Evolutionary conservation across 2,113 vertebrate species (phyloP), one percentile per base, ranked within the genome.

Genomic region (Solea senegalensis): DNA sequence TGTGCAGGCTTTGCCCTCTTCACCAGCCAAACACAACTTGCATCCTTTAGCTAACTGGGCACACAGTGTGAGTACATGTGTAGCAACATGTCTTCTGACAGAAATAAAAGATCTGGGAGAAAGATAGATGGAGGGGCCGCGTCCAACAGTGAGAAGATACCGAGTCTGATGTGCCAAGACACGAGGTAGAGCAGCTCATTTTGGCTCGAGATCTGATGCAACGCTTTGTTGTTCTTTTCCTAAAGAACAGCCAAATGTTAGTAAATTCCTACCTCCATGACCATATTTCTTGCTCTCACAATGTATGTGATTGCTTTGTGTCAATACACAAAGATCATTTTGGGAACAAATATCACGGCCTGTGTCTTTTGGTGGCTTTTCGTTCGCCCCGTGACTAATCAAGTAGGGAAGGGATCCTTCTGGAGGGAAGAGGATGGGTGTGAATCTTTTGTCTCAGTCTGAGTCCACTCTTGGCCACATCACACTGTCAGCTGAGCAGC

Each of bases 361-460:
- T 16, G 16, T 9, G 10, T 34, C 7, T 56, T 57, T 60, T 48
- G 27, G 58, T 84, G 84, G 57, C 61, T 74, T 80, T 74, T 46
- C 65, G 72, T 10, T 44, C 39, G 0, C 82, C 45, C 59, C 65
- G 58, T 64, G 75, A 84, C 72, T 78, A 69, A 70, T 80, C 74
- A 62, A 41, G 51, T 53, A 27, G 58, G 59, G 73, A 74, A 63
- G 43, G 59, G 75, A 78, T 82, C 34, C 69, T 74, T 75, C 56
- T 88, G 83, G 77, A 87, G 55, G 67, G 69, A 51, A 67, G 69
- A 80, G 54, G 64, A 87, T 87, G 90, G 90, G 88, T 89, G 90
- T 89, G 87, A 91, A 78, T 82, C 86, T 78, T 86, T 88, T 82
- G 87, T 88, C 81, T 90, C 61, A 74, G 78, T 65, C 84, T 81